Evolutionary conservation across 2,797 vertebrate species (phyloP), one percentile per base, ranked within the genome.

Genomic region (Spheniscus humboldti): DNA sequence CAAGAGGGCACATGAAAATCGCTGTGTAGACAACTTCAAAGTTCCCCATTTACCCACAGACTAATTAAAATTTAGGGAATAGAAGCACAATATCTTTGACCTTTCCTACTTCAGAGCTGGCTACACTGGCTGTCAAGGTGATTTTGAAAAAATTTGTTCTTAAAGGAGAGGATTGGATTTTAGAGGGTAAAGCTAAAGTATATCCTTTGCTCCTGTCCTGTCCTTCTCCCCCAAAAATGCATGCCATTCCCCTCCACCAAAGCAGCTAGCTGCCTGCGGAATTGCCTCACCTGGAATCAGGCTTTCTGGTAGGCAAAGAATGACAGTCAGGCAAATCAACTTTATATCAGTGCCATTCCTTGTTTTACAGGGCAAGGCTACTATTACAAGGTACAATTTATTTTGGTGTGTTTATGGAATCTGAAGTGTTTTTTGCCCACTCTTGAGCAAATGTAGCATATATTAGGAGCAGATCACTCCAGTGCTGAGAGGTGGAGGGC

Each of bases 11-110:
- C 31, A 20, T 84, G 39, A 82, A 88, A 95, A 81, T 63, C 3
- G 5, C 57, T 83, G 64, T 45, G 53, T 62, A 88, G 89, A 76
- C 62, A 78, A 41, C 76, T 95, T 90, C 82, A 91, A 86, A 94
- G 66, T 48, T 84, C 39, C 63, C 71, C 0, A 0, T 92, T 94
- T 86, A 81, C 50, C 37, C 69, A 84, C 59, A 86, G 55, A 35
- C 59, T 93, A 94, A 95, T 92, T 92, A 91, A 92, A 94, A 90
- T 84, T 35, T 94, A 80, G 79, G 79, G 43, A 96, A 55, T 45
- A 83, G 68, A 92, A 96, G 53, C 50, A 69, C 12, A 77, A 13
- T 90, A 55, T 69, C 45, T 95, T 93, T 93, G 78, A 92, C 87
- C 43, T 94, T 90, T 83, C 37, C 55, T 88, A 11, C 87, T 89